Base-by-base conservation (phyloP, 2,888 invertebrate genomes). In the Podabrus alpinus region DNA sequence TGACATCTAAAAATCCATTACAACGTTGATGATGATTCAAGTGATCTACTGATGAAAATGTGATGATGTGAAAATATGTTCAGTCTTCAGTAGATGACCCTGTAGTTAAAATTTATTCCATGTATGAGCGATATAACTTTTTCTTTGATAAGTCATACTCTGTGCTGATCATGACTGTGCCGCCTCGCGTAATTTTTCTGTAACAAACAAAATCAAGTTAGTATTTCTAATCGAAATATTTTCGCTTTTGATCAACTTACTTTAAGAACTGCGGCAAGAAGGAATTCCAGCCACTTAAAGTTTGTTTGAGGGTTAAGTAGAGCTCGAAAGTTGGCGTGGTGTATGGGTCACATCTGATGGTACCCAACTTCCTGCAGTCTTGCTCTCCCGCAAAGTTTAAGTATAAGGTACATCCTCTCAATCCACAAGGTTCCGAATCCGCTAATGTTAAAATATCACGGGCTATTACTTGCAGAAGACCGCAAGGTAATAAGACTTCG, bases 291-390 rank as follows among this genome's bases (percentile, higher is more conserved):
- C 94, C 93, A 82, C 93, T 92, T 76, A 92, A 91, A 86, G 95
- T 94, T 86, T 96, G 95, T 87, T 94, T 94, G 80, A 97, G 90
- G 69, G 95, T 96, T 81, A 97, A 90, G 88, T 94, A 94, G 84
- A 97, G 90, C 88, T 97, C 96, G 87, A 96, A 97, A 77, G 97
- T 97, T 80, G 95, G 93, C 74, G 96, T 94, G 17, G 95, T 95
- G 86, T 91, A 92, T 69, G 94, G 94, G 88, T 97, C 96, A 85
- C 95, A 93, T 87, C 94, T 94, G 87, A 96, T 91, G 83, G 93
- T 93, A 67, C 94, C 94, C 82, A 97, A 90, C 84, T 92, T 90
- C 82, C 93, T 90, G 86, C 90, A 89, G 79, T 89, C 87, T 74
- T 89, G 89, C 82, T 91, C 91, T 70, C 92, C 92, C 86, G 95